A percentile compares a stretch with the other conserved stretches of the same genome.
phyloP scores from a whole-genome alignment of 2,888 invertebrate genomes.

The Phania funesta region DNA sequence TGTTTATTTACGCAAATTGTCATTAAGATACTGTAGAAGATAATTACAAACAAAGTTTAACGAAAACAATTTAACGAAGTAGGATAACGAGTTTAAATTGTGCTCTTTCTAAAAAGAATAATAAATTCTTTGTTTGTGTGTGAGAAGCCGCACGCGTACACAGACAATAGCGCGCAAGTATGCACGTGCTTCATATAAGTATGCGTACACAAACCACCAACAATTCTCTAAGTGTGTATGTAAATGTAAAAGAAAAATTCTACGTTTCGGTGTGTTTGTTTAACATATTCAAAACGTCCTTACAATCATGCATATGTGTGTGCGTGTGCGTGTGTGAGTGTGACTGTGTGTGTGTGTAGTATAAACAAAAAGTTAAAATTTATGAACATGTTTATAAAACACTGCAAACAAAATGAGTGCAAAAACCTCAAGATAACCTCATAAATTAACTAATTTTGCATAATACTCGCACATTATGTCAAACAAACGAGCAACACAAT shows the following conservation, averaged over 20 bases:
- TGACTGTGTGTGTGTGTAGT: not conserved
- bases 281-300: not conserved
- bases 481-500: slow-evolving; percentile 11
- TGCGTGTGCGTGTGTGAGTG: not conserved
- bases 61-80: not conserved
- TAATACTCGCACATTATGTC: slow-evolving; percentile 52
- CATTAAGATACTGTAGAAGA: slow-evolving; percentile 41
- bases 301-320: not conserved
- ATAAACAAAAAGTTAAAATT: slow-evolving; percentile 38
- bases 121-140: not conserved
- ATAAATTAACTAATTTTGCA: slow-evolving; percentile 63
- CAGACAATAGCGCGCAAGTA: slow-evolving; percentile 7
- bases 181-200: slow-evolving; percentile 6
- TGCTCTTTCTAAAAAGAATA: not conserved
- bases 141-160: too few relatives aligned
- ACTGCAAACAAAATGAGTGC: slow-evolving; percentile 9
- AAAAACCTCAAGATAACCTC: slow-evolving; percentile 49
- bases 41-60: not conserved
- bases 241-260: not conserved
- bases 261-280: not conserved
- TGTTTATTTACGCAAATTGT: slow-evolving; percentile 64
- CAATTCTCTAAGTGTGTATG: not conserved
- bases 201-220: slow-evolving; percentile 6
- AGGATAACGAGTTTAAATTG: slow-evolving; percentile 9
- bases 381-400: slow-evolving; percentile 38